Evolutionary conservation across 2,113 vertebrate genomes (phyloP).

Genomic region (Protobothrops mucrosquamatus): DNA sequence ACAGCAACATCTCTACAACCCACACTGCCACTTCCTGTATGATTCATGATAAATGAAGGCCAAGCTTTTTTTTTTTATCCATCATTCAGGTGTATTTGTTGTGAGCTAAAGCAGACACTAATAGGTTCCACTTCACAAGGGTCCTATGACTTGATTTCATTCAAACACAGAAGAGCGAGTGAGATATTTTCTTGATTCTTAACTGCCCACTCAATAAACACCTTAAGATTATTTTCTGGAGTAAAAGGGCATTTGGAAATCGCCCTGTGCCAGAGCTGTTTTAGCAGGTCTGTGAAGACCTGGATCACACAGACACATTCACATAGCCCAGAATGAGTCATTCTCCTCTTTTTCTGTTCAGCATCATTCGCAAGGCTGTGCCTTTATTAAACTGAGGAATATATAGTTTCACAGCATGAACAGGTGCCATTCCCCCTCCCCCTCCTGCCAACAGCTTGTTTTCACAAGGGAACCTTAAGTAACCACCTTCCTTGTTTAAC

Average conservation of each 20-base stretch:
- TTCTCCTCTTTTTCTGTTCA: neutral
- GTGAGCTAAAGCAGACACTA: neutral
- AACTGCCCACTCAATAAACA: neutral
- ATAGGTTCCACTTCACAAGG: neutral
- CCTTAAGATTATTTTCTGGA: neutral
- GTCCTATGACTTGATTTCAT: neutral
- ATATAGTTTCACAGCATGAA: slow-evolving; percentile 22
- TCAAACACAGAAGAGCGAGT: neutral
- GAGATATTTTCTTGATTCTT: neutral
- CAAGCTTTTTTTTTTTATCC: neutral
- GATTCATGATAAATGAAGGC: neutral
- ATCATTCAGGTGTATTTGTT: neutral
- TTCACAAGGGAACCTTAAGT: neutral
- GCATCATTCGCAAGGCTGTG: slow-evolving; percentile 23
- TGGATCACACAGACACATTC: slow-evolving; percentile 7
- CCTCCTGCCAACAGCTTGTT: neutral
- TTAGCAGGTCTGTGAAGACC: neutral
- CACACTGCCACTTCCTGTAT: neutral
- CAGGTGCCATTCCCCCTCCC: neutral
- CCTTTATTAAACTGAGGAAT: slow-evolving; percentile 29
- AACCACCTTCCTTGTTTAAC: neutral
- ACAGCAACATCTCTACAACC: neutral
- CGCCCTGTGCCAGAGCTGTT: neutral
- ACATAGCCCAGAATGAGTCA: slow-evolving; percentile 4
- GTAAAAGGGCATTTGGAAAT: neutral